Evolutionary conservation across 2,797 vertebrate species (phyloP).

Genomic region (Galago senegalensis): DNA sequence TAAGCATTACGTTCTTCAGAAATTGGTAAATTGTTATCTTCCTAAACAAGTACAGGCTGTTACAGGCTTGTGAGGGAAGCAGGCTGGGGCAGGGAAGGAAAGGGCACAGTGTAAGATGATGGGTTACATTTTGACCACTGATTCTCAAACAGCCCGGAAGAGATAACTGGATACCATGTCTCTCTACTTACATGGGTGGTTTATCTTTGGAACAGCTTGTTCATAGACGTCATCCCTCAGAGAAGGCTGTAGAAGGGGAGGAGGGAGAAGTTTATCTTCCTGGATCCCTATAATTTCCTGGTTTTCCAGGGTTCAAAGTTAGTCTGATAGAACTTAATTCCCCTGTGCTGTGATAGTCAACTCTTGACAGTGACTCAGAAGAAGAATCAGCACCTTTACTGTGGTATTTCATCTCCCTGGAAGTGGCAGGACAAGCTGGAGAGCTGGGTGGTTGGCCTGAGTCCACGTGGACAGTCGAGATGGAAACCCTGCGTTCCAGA

Average conservation of each 20-base stretch:
- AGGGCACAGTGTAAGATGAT: background rate
- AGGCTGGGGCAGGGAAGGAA: background rate
- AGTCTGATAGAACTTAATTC: background rate
- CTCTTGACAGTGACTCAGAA: background rate
- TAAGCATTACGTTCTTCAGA: background rate
- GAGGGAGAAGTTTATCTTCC: background rate
- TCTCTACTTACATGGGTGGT: background rate
- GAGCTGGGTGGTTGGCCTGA: background rate
- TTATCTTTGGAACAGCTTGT: background rate
- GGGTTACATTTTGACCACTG: background rate
- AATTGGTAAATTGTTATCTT: background rate
- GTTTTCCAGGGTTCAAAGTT: background rate
- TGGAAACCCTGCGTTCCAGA: background rate
- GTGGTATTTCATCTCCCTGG: background rate
- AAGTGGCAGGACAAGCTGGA: background rate
- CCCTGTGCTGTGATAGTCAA: background rate
- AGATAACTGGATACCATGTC: background rate
- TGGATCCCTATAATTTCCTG: background rate
- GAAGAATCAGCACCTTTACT: background rate
- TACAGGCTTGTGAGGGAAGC: background rate
- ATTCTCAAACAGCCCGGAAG: background rate
- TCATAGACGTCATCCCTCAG: background rate
- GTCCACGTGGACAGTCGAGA: too few relatives aligned
- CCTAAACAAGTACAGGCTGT: background rate
- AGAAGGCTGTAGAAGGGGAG: background rate